phyloP scores from a whole-genome alignment of 2,888 invertebrate species.

The Spialia ferax region DNA sequence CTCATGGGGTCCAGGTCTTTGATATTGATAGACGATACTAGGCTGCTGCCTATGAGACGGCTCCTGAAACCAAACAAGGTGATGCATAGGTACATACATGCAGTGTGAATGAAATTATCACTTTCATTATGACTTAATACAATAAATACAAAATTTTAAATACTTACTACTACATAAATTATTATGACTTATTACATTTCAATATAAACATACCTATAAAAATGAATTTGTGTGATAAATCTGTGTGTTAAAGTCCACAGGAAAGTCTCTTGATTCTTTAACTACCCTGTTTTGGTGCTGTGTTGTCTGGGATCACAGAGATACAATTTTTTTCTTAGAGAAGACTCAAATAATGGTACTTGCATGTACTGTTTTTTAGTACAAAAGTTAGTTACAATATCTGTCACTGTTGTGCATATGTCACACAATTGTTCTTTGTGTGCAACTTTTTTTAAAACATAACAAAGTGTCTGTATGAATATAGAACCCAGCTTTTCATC shows the following conservation, averaged over 20 bases:
- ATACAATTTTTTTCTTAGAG: slow-evolving; percentile 72
- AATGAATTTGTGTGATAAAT: too few species aligned
- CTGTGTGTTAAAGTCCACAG: background rate
- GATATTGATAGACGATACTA: too few species aligned
- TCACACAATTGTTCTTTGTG: slow-evolving; percentile 66
- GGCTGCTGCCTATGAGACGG: too few species aligned
- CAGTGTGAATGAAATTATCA: too few species aligned
- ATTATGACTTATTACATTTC: too few species aligned
- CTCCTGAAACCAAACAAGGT: too few species aligned
- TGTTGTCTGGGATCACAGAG: slow-evolving; percentile 49
- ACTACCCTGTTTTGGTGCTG: background rate
- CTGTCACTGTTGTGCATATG: slow-evolving; percentile 72
- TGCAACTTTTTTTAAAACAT: slow-evolving; percentile 55
- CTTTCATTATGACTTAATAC: too few species aligned
- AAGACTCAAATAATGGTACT: slow-evolving; percentile 69
- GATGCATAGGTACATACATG: too few species aligned
- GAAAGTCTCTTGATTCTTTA: background rate
- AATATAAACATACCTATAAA: too few species aligned
- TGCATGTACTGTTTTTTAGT: slow-evolving; percentile 57
- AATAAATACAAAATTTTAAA: too few species aligned
- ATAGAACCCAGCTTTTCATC: slow-evolving; percentile 67
- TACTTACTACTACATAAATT: too few species aligned
- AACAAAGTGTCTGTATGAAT: slow-evolving; percentile 74
- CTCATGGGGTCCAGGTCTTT: too few species aligned
- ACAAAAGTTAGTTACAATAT: slow-evolving; percentile 60